Evolutionary conservation across 2,113 vertebrate genomes (phyloP), one percentile per base, ranked within the genome.

Genomic region (Barnardius zonarius): DNA sequence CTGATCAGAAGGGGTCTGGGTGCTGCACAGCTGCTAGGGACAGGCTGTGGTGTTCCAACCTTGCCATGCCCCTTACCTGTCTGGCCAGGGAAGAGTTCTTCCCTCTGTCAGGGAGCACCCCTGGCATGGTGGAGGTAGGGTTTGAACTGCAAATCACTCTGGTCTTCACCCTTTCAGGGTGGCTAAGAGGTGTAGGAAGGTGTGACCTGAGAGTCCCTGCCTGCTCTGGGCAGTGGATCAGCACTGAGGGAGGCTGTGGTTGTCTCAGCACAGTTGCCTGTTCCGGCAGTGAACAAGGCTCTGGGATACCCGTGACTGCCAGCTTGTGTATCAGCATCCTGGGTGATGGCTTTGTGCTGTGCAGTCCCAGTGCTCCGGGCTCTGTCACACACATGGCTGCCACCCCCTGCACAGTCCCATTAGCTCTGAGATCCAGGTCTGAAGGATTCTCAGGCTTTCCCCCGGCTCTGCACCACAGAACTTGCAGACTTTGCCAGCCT

Each of bases 31-130:
- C 41, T 68, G 41, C 78, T 43, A 6, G 0, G 1, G 51, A 23
- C 37, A 79, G 52, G 35, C n/a, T 79, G 28, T 51, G 37, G 30
- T 79, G 23, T 30, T 48, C 7, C 3, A 69, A 1, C 37, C 15
- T 77, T 52, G 10, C 31, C 0, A 2, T 33, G 35, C 6, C 17
- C n/a, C 25, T 82, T 24, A 59, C 16, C 23, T 67, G 27, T 39
- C 80, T 35, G 68, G 28, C 37, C 41, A 67, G 46, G 23, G n/a
- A 66, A 69, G 13, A 35, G 7, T 63, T 62, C 46, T 54, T 75
- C 54, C 23, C 52, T 64, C 67, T 55, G 37, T 35, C n/a, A 18
- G 1, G 3, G 61, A 67, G 43, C 25, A n/a, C 0, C 10, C 18
- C 68, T 74, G 68, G 41, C 19, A 19, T 9, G 12, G 30, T 63